Evolutionary conservation across 2,113 vertebrate species (phyloP).

Genomic region (Acanthisitta chloris): DNA sequence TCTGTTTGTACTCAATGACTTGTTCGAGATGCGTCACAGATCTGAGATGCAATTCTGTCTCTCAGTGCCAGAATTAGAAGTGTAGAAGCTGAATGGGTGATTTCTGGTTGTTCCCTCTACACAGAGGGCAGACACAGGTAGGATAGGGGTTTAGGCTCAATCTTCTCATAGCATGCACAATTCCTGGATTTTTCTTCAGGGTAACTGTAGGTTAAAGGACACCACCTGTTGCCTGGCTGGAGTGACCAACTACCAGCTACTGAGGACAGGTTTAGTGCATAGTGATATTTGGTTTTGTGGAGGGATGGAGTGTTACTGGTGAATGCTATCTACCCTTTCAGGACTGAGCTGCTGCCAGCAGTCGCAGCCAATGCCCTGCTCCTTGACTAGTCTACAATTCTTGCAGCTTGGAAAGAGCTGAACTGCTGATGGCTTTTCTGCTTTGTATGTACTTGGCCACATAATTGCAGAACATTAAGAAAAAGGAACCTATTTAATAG

Average conservation of each 20-base stretch:
- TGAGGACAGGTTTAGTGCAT: background rate
- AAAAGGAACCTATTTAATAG: background rate
- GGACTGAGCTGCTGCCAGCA: background rate
- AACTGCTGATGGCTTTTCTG: background rate
- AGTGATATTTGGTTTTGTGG: background rate
- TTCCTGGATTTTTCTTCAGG: background rate
- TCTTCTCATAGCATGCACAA: background rate
- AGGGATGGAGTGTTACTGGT: background rate
- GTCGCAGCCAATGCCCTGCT: background rate
- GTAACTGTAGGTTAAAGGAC: background rate
- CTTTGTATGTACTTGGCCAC: background rate
- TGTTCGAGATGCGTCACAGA: background rate
- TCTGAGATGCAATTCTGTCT: background rate
- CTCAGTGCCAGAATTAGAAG: background rate
- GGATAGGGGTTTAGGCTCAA: background rate
- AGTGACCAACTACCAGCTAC: background rate
- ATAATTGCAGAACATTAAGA: no score
- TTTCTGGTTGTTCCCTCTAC: background rate
- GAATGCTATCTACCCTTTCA: background rate
- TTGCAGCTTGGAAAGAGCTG: background rate
- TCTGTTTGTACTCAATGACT: background rate
- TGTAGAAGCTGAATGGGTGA: background rate
- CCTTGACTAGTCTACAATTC: background rate
- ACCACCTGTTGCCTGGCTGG: background rate
- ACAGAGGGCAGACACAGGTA: background rate